Base-by-base conservation (phyloP, 2,113 vertebrate species). In the Boulengeromyrus knoepffleri region DNA sequence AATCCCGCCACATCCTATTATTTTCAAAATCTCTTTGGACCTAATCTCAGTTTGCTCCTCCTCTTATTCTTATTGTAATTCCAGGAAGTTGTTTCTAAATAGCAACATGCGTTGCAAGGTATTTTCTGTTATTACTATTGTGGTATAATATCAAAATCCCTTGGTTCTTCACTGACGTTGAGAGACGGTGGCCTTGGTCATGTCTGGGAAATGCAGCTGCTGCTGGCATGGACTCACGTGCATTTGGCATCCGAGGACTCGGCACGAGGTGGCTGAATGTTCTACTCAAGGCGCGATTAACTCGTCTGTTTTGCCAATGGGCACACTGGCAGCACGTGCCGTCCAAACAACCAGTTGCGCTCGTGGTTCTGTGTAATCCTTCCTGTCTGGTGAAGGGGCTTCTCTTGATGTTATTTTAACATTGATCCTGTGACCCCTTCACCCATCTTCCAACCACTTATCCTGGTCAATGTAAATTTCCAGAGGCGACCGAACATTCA, bases 341-440 rank as follows among this genome's bases (percentile, higher is more conserved):
- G 21, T 58, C 50, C 52, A 58, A 88, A 58, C 56, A 36, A 88
- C 87, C 87, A 58, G 87, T 88, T 88, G 87, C 53, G 52, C 52
- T 21, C 87, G 6, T 42, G 52, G 86, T 58, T 88, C 56, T 46
- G 62, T 70, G 62, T 66, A 66, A 70, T 74, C 56, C 62, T 88
- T 21, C 42, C 8, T 21, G 53, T 42, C 52, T 31, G 62, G 53
- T 12, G 39, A 52, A 50, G 21, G 24, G 12, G 27, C 15, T 21
- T 53, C 27, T 36, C 45, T 46, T 10, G 21, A 49, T 49, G 21
- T 49, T 46, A 85, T 85, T 46, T 24, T 70, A 66, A 27, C 58
- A 66, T 27, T 27, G 58, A 31, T 31, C 62, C 62, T 31, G 10
- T 70, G 62, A 31, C 12, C 27, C 10, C 10, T 42, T 80, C 31